A percentile compares a stretch with the other conserved stretches of the same genome.
Evolutionary conservation across 2,113 vertebrate species (phyloP).

Genomic region (Sceloporus undulatus): DNA sequence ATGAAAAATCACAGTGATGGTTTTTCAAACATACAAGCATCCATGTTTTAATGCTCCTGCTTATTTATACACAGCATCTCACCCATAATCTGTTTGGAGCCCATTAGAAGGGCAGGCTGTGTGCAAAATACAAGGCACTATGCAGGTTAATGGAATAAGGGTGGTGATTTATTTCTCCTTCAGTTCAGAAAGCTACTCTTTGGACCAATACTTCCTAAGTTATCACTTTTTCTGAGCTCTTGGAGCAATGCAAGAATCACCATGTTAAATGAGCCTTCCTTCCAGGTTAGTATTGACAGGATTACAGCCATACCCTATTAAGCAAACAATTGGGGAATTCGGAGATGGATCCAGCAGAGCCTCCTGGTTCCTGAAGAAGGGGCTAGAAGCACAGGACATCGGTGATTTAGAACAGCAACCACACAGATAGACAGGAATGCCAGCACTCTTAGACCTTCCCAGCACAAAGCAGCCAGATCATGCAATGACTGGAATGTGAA

Average conservation of each 20-base stretch:
- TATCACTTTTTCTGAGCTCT: neutral
- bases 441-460: neutral
- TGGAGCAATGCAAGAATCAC: neutral
- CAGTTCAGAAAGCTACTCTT: too few relatives aligned
- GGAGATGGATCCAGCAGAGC: neutral
- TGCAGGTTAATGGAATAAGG: neutral
- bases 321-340: neutral
- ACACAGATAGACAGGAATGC: neutral
- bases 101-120: neutral
- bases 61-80: neutral
- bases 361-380: neutral
- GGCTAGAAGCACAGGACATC: neutral
- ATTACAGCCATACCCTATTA: neutral
- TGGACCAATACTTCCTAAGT: too few relatives aligned
- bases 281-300: neutral
- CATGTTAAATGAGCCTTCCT: neutral
- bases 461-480: neutral
- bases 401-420: neutral
- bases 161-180: neutral
- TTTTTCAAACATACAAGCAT: too few relatives aligned
- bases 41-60: too few relatives aligned
- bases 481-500: neutral
- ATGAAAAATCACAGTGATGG: too few relatives aligned
- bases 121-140: neutral
- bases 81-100: neutral